phyloP scores from a whole-genome alignment of 2,888 invertebrate species.

The Agriopis leucophaearia region DNA sequence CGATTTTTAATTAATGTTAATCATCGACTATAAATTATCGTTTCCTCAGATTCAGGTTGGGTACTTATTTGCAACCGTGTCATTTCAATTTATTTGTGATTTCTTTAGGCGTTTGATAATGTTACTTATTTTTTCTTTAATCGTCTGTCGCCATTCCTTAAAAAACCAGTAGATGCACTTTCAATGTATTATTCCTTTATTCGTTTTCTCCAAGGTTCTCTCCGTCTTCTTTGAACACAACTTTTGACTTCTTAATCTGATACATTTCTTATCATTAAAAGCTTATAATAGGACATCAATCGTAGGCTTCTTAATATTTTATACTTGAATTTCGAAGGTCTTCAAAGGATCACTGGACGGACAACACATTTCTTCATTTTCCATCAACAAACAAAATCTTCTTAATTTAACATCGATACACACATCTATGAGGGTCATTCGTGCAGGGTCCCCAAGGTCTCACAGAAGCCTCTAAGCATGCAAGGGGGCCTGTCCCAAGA shows the following conservation, averaged over 20 bases:
- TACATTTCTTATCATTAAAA: constrained; percentile 7
- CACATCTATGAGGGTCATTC: constrained; percentile 74
- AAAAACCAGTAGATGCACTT: too few relatives aligned
- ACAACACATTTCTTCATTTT: constrained; percentile 36
- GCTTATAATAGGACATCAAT: background rate
- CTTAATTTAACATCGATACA: constrained; percentile 65
- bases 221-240: constrained; percentile 1
- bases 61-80: background rate
- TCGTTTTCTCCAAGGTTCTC: background rate
- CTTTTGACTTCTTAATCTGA: background rate
- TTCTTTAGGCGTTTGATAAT: background rate
- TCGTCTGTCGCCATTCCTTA: background rate
- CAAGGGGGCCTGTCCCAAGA: constrained; percentile 80
- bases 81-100: background rate
- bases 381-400: constrained; percentile 40
- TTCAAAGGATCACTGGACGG: constrained; percentile 27
- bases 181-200: background rate
- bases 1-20: constrained; percentile 24
- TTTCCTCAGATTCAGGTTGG: background rate
- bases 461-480: constrained; percentile 84
- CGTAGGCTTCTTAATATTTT: constrained; percentile 5
- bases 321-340: constrained; percentile 14
- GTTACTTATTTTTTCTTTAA: background rate
- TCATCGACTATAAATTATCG: constrained; percentile 7
- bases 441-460: constrained; percentile 76